A percentile compares a stretch with the other conserved stretches of the same genome.
Conservation (phyloP, 2,888 invertebrate genomes). For the Cheiracanthium punctorium region DNA sequence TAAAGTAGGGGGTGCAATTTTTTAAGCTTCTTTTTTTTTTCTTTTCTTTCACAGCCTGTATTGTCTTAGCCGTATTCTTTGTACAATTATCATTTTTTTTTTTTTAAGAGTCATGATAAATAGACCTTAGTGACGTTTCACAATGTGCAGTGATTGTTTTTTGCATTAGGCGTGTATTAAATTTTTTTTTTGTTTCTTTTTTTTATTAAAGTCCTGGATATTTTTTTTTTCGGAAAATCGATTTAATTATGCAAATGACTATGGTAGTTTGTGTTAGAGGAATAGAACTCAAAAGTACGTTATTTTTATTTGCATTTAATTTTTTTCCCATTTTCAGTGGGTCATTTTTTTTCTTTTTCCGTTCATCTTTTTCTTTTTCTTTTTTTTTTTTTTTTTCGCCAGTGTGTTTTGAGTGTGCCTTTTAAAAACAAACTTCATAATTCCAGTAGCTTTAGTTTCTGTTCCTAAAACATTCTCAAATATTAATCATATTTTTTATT, state of each 20-base stretch:
- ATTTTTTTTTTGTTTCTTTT: background rate
- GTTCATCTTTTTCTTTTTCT: too few relatives aligned
- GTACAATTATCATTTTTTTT: conserved; percentile 61
- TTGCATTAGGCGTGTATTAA: conserved; percentile 14
- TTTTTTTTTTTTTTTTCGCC: too few relatives aligned
- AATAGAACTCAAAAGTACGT: background rate
- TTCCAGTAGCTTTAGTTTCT: too few relatives aligned
- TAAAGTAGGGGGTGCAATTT: background rate
- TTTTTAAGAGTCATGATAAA: conserved; percentile 46
- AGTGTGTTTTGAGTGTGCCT: too few relatives aligned
- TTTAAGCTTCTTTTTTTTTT: conserved; percentile 37
- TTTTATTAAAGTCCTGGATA: too few relatives aligned
- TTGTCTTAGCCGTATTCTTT: conserved; percentile 51
- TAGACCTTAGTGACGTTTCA: conserved; percentile 37
- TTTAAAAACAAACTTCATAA: too few relatives aligned
- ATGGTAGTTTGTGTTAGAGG: background rate
- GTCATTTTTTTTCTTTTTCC: too few relatives aligned
- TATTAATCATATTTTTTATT: too few relatives aligned
- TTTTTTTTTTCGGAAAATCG: background rate
- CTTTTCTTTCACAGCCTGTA: conserved; percentile 22
- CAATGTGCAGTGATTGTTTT: conserved; percentile 48
- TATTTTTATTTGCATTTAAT: too few relatives aligned
- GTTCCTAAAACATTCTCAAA: too few relatives aligned
- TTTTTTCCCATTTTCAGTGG: too few relatives aligned
- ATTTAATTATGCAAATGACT: conserved; percentile 26